These are phyloP conservation scores for Virgularia gustaviana DNA, from an alignment of 92 coral and sea anemone genomes.

Conservation along the genomic window DNA sequence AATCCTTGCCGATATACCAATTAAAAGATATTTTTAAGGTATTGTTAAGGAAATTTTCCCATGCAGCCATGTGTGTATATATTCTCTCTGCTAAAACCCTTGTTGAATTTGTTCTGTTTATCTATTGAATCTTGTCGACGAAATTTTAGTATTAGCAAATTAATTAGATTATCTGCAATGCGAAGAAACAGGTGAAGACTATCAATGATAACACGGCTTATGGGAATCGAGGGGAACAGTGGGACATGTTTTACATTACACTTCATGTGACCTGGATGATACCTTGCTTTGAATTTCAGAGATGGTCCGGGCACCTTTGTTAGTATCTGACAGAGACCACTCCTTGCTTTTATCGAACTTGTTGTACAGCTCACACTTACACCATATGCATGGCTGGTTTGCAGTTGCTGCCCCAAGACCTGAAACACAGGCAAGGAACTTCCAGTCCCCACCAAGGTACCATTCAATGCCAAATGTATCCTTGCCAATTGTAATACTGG, in stretches of 20 bases:
- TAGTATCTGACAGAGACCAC: conserved; percentile 31
- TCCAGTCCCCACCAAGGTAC: background rate
- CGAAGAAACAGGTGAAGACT: conserved; percentile 37
- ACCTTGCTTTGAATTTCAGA: conserved; percentile 7
- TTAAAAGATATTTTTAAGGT: conserved; percentile 32
- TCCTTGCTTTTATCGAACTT: conserved; percentile 22
- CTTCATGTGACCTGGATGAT: conserved; percentile 8
- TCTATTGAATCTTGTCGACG: conserved; percentile 40
- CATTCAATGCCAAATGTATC: no score
- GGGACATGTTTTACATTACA: conserved; percentile 34
- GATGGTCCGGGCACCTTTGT: conserved; percentile 36
- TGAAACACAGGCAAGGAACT: no score
- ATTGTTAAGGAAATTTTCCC: conserved; percentile 18
- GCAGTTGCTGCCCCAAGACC: no score
- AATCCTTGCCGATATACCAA: conserved; percentile 30
- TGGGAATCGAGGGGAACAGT: conserved; percentile 6
- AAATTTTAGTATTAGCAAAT: conserved; percentile 32
- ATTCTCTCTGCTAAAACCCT: conserved; percentile 5
- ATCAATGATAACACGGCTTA: conserved; percentile 23
- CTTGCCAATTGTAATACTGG: no score
- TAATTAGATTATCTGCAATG: conserved; percentile 41
- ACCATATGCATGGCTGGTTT: no score
- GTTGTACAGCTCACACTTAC: no score
- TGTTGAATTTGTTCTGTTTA: conserved; percentile 26
- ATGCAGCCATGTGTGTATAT: conserved; percentile 25